These are phyloP conservation scores for Drosophila asahinai DNA, from an alignment of 1,140 invertebrate species.

Conservation along the genomic window DNA sequence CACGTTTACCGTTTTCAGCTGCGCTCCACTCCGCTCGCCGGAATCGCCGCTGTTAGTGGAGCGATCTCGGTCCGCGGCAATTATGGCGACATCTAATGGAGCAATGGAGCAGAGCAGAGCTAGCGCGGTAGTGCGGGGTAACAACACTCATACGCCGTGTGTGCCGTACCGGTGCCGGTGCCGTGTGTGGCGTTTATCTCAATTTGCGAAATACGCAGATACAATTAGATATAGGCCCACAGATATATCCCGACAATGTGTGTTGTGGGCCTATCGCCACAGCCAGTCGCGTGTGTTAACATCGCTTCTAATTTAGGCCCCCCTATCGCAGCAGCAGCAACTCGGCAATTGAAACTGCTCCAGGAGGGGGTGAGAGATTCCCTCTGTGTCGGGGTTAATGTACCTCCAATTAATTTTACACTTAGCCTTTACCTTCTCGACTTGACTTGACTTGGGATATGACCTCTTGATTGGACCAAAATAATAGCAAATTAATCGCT, in stretches of 20 bases:
- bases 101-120: not conserved
- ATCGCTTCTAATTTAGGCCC: constrained; percentile 65
- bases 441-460: constrained; percentile 12
- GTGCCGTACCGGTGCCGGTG: constrained; percentile 1
- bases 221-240: constrained; percentile 53
- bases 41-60: not conserved
- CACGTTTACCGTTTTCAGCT: constrained; percentile 63
- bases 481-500: constrained; percentile 64
- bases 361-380: not conserved
- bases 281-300: constrained; percentile 67
- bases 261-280: constrained; percentile 15
- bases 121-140: not conserved
- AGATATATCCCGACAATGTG: constrained; percentile 28
- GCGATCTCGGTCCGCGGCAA: constrained; percentile 43
- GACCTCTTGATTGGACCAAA: constrained; percentile 45
- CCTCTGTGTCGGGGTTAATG: constrained; percentile 11
- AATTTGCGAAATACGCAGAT: constrained; percentile 62
- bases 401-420: constrained; percentile 19
- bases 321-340: not conserved
- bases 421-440: constrained; percentile 9
- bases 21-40: not conserved
- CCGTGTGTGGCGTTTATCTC: constrained; percentile 55
- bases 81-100: constrained; percentile 45
- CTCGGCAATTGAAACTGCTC: constrained; percentile 1
- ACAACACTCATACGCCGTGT: constrained; percentile 43